Percentiles rank a stretch among this genome's conserved stretches.
These are phyloP conservation scores for Neodiprion pinetum DNA, from an alignment of 1,140 invertebrate genomes.

Conservation along the genomic window DNA sequence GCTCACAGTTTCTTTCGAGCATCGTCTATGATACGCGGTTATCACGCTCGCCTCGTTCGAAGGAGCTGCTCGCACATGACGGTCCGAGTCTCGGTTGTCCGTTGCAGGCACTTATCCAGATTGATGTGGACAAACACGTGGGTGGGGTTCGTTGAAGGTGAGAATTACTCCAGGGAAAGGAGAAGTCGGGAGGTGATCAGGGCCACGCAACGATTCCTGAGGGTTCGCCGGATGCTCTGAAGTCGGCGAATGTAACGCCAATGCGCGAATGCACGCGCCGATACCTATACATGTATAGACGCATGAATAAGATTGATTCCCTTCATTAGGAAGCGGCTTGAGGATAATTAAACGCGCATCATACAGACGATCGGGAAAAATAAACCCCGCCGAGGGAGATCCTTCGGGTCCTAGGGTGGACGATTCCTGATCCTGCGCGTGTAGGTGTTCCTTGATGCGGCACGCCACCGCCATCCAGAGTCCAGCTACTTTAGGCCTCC, in stretches of 20 bases:
- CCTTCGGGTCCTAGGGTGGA: neutral
- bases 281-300: too few relatives aligned
- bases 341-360: conserved; percentile 2
- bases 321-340: neutral
- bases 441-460: too few relatives aligned
- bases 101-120: neutral
- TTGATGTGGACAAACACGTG: neutral
- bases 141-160: neutral
- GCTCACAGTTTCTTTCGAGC: too few relatives aligned
- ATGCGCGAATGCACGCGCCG: too few relatives aligned
- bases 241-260: too few relatives aligned
- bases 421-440: neutral
- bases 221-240: too few relatives aligned
- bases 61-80: neutral
- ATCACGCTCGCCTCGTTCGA: too few relatives aligned
- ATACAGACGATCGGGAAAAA: neutral
- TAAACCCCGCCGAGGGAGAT: neutral
- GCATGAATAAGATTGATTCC: conserved; percentile 3
- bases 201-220: too few relatives aligned
- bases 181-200: too few relatives aligned
- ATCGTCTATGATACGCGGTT: too few relatives aligned
- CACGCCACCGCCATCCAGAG: too few relatives aligned
- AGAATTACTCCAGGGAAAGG: neutral
- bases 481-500: too few relatives aligned
- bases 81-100: neutral